Evolutionary conservation across 2,113 vertebrate species (phyloP).

Genomic region (Pachyramphus minor): DNA sequence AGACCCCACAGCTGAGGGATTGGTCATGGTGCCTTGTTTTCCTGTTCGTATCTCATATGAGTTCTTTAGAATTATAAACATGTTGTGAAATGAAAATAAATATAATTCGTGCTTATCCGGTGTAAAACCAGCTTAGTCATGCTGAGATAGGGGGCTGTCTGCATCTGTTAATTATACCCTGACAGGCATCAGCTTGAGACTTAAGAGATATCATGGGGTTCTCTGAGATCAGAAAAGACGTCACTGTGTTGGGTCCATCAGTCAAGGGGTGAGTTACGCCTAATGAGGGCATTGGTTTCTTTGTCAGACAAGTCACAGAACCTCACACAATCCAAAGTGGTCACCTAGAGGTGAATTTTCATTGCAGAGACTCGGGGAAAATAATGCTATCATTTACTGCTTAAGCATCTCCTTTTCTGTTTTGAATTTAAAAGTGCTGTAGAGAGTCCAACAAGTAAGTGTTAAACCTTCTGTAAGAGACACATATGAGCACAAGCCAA

Average conservation of each 20-base stretch:
- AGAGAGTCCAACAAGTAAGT: neutral
- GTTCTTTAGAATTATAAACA: slow-evolving; percentile 30
- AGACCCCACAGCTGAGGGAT: neutral
- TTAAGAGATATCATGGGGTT: neutral
- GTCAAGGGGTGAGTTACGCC: neutral
- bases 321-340: neutral
- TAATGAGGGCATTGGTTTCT: neutral
- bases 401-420: neutral
- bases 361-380: neutral
- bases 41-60: slow-evolving; percentile 1
- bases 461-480: slow-evolving; percentile 14
- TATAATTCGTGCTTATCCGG: neutral
- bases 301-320: neutral
- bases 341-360: neutral
- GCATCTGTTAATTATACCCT: slow-evolving; percentile 34
- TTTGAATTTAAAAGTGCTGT: neutral
- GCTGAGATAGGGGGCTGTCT: slow-evolving; percentile 27
- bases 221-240: neutral
- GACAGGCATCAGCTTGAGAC: slow-evolving; percentile 31
- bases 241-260: fast-evolving
- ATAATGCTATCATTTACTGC: neutral
- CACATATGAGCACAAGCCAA: slow-evolving; percentile 2
- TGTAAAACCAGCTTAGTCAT: slow-evolving; percentile 61
- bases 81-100: slow-evolving; percentile 49
- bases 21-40: neutral